phyloP scores from a whole-genome alignment of 2,113 vertebrate species.

The Gavialis gangeticus region DNA sequence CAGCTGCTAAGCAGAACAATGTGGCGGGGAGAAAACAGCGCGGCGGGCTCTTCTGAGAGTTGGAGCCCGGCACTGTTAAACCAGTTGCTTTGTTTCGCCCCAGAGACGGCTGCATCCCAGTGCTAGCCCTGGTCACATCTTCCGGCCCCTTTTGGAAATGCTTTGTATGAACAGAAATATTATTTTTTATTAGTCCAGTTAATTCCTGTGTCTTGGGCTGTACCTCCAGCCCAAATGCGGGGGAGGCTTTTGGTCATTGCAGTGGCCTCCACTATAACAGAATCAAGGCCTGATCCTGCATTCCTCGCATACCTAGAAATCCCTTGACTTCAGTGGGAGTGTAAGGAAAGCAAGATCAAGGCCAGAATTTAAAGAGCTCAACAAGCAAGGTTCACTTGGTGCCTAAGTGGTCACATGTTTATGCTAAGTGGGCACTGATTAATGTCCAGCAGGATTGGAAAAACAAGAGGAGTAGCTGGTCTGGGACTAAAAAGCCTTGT shows the following conservation, averaged over 20 bases:
- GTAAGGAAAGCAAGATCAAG: constrained; percentile 46
- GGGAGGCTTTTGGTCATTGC: constrained; percentile 32
- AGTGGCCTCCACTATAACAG: constrained; percentile 38
- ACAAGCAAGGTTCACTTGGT: too few relatives aligned
- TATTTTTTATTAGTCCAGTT: background rate
- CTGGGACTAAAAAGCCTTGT: background rate
- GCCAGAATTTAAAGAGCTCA: background rate
- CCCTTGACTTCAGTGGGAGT: constrained; percentile 38
- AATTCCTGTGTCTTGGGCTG: constrained; percentile 15
- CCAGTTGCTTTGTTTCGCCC: constrained; percentile 34
- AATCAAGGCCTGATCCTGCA: constrained; percentile 24
- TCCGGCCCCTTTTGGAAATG: background rate
- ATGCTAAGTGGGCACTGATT: constrained; percentile 24
- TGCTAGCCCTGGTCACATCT: background rate
- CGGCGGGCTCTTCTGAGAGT: constrained; percentile 15
- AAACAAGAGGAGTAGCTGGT: background rate
- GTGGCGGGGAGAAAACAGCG: constrained; percentile 52
- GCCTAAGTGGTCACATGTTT: constrained; percentile 18
- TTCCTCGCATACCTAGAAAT: constrained; percentile 63
- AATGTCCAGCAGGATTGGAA: background rate
- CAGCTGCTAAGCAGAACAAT: constrained; percentile 62
- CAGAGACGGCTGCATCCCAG: background rate
- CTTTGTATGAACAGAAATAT: background rate
- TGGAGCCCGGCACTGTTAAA: background rate
- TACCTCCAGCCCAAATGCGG: background rate